Evolutionary conservation across 64 coral and sea anemone genomes (phyloP), one percentile per base, ranked within the genome.

Genomic region (Montipora capricornis): DNA sequence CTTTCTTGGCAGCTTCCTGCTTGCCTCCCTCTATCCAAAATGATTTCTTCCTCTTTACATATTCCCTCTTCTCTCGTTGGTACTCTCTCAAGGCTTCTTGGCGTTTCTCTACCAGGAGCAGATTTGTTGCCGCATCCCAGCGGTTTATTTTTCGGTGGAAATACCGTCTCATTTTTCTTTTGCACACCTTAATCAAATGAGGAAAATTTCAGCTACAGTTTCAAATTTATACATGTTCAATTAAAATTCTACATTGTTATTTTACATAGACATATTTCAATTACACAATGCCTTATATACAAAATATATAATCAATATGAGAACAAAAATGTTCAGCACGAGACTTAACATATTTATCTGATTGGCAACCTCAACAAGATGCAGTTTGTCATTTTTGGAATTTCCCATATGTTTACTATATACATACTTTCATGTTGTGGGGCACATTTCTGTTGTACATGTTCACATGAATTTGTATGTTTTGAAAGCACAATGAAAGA

Each of bases 161-260:
- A 62, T 59, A 89, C 47, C 87, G 47, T 17, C 87, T 74, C n/a
- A 77, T 89, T 89, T 76, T 89, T 89, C 57, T 89, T 89, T 78
- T 77, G 52, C 13, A 77, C 87, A 78, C 87, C 75, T 89, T 60
- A 20, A 53, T 61, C 26, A 44, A 57, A 57, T 57, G 53, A 57
- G 53, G 67, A 70, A 52, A 86, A 74, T 73, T 14, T 67, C 12
- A 88, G 84, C 47, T 49, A 87, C 20, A 87, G 19, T 64, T 24
- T 62, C 55, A 62, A 62, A 46, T 59, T 20, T 20, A 62, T 71
- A 47, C 37, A 66, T 85, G 74, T 76, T 44, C 74, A 6, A 85
- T 66, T 29, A 66, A 46, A 75, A 88, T 73, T 55, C 13, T n/a
- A 70, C 47, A 53, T 88, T 77, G 50, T 57, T 88, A 20, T 57